A percentile compares a stretch with the other conserved stretches of the same genome.
phyloP scores from a whole-genome alignment of 2,888 invertebrate species.

The Argynnis bischoffii region DNA sequence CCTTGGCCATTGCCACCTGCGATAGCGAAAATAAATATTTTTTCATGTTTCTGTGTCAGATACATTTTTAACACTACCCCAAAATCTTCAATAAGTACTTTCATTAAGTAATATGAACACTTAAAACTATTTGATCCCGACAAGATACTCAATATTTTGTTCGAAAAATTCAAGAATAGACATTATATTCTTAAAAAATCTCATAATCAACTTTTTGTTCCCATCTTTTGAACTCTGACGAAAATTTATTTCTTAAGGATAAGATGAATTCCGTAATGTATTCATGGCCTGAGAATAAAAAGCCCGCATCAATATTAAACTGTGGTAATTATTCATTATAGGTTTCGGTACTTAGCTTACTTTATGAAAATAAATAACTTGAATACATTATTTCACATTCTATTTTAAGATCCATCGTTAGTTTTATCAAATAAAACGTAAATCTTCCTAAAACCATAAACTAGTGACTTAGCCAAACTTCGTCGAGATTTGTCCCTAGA shows the following conservation, averaged over 20 bases:
- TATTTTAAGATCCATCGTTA: not conserved
- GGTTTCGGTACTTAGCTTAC: conserved; percentile 15
- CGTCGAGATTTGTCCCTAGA: too few relatives aligned
- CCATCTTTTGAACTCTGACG: conserved; percentile 6
- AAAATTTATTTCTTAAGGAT: conserved; percentile 8
- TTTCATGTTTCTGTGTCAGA: too few relatives aligned
- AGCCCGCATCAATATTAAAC: conserved; percentile 31
- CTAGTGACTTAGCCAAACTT: too few relatives aligned
- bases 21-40: too few relatives aligned
- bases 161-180: too few relatives aligned
- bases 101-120: not conserved
- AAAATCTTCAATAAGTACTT: conserved; percentile 1
- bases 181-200: not conserved
- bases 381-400: not conserved
- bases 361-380: conserved; percentile 19
- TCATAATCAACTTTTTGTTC: conserved; percentile 10
- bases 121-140: conserved; percentile 5
- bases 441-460: too few relatives aligned
- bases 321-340: conserved; percentile 33
- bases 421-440: not conserved
- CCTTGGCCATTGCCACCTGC: too few relatives aligned
- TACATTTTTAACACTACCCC: conserved; percentile 3
- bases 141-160: too few relatives aligned
- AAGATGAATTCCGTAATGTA: conserved; percentile 31
- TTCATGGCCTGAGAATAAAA: conserved; percentile 36